Conservation (phyloP, 2,113 vertebrate species). For the Octodon degus region DNA sequence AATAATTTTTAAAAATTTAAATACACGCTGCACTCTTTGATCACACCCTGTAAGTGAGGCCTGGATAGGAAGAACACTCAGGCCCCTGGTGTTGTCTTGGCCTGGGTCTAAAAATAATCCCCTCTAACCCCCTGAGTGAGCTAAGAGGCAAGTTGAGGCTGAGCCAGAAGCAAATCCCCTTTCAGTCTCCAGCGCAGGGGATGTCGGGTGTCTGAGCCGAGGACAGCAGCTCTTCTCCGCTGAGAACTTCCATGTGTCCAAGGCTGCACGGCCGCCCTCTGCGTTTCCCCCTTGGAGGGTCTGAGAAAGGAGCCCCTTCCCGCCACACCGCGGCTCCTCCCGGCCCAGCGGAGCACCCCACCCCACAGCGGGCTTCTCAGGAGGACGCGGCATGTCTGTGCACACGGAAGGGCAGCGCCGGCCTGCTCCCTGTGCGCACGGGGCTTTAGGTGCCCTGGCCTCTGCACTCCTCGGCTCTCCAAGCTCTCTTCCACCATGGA, state of each 20-base stretch:
- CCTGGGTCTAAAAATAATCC: neutral
- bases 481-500: neutral
- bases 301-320: neutral
- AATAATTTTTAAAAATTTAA: neutral
- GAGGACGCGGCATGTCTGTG: accelerated
- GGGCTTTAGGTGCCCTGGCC: neutral
- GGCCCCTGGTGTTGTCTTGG: neutral
- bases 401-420: accelerated
- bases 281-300: neutral
- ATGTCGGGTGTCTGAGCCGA: neutral
- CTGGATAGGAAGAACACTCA: no score
- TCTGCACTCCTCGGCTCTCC: neutral
- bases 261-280: neutral
- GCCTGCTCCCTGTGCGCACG: neutral
- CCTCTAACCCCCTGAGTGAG: neutral
- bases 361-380: accelerated
- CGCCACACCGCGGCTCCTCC: neutral
- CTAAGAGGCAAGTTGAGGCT: neutral
- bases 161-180: neutral
- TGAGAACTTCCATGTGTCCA: neutral
- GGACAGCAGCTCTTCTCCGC: no score
- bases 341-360: neutral
- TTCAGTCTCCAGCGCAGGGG: accelerated
- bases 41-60: neutral
- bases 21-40: neutral